Conservation (phyloP, 1,140 invertebrate species). For the Dolichoris vasculosae region DNA sequence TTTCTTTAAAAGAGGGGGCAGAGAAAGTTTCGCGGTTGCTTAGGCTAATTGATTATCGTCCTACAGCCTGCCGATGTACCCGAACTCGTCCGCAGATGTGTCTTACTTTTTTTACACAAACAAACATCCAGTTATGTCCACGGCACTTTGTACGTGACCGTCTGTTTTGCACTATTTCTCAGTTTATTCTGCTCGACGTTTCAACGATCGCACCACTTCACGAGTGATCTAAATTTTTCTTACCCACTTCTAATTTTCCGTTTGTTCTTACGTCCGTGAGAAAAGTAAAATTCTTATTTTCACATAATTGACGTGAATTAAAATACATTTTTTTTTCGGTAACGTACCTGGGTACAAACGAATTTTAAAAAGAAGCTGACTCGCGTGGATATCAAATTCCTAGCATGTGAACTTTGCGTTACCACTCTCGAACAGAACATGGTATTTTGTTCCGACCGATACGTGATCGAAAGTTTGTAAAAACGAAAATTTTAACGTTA, state of each 20-base stretch:
- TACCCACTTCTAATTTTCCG: not conserved
- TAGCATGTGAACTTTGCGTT: not conserved
- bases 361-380: not conserved
- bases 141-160: not conserved
- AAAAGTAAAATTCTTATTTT: not conserved
- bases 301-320: not conserved
- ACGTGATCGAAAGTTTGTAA: not conserved
- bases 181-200: not conserved
- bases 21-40: not conserved
- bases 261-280: not conserved
- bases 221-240: not conserved
- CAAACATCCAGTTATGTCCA: not conserved
- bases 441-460: not conserved
- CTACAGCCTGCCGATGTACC: not conserved
- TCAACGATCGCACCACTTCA: not conserved
- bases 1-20: not conserved
- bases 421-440: not conserved
- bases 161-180: not conserved
- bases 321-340: not conserved
- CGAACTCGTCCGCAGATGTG: not conserved
- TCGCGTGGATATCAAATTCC: not conserved
- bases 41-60: conserved; percentile 24
- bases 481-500: not conserved
- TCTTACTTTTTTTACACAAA: not conserved
- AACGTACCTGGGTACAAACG: not conserved